Evolutionary conservation across 2,888 invertebrate species (phyloP), one percentile per base, ranked within the genome.

Genomic region (Cryptus viduatorius): DNA sequence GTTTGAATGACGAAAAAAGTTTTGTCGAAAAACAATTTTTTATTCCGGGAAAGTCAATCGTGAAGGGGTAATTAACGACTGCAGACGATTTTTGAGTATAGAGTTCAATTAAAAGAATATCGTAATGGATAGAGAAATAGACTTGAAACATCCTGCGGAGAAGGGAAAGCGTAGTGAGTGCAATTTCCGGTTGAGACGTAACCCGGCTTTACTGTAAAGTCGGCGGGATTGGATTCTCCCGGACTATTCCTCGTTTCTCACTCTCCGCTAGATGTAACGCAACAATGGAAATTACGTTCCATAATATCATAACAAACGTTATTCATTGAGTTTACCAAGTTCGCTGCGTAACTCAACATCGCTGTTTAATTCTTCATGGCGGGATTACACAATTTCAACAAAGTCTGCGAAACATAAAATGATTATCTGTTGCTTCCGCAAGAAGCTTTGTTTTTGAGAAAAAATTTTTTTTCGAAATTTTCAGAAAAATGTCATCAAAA

Each of bases 151-250:
- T 12, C 56, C 56, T 42, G 37, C 14, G 56, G 16, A 14, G 42
- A 19, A 37, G 42, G 56, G 53, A 42, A 56, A 44, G 56, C 56
- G 53, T 42, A 71, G 71, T 1, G 56, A 71, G 42, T 56, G 19
- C 71, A 56, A 71, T 71, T 56, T 72, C 56, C 71, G 56, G 56
- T 16, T 50, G 16, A 1, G 71, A 53, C 16, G n/a, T 42, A 53
- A 53, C 44, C 56, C 56, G n/a, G 56, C 14, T 42, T 56, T 19
- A 42, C 42, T 8, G 56, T 44, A 56, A 56, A 72, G 56, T 53
- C 56, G 53, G 29, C 7, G 37, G 56, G 56, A 72, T 56, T 72
- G 42, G 56, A 14, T 72, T 72, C 37, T 37, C 7, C 37, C 24
- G 14, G 71, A 72, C 56, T 42, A 29, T 56, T 42, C 19, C 56